These are phyloP conservation scores for Peromyscus leucopus DNA, from an alignment of 2,113 vertebrate genomes.

Conservation along the genomic window DNA sequence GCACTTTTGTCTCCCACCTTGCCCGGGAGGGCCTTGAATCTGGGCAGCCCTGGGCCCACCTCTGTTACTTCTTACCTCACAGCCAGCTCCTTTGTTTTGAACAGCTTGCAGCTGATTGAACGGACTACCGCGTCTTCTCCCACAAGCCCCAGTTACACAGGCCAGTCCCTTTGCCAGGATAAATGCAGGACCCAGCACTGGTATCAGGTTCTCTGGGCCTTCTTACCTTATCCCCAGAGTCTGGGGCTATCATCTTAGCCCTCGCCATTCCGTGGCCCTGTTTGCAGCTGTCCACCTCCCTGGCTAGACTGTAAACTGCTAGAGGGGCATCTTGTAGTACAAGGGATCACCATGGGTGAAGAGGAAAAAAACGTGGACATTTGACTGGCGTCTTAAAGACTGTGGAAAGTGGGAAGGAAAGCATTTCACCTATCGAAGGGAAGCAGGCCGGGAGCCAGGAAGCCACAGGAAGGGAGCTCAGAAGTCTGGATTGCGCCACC, in stretches of 20 bases:
- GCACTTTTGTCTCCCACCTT: rapidly evolving
- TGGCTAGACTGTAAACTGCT: neutral
- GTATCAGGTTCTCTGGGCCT: slow-evolving; percentile 14
- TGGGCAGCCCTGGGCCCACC: neutral
- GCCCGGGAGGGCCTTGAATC: neutral
- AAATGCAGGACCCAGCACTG: neutral
- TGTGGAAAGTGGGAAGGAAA: neutral
- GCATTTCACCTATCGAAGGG: neutral
- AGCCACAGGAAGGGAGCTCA: neutral
- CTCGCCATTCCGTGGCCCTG: neutral
- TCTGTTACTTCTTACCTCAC: neutral
- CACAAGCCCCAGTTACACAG: neutral
- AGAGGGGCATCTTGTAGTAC: neutral
- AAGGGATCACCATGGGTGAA: neutral
- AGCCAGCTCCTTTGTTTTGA: neutral
- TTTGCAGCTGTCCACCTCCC: neutral
- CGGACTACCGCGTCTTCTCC: neutral
- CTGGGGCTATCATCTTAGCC: neutral
- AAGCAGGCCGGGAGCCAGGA: neutral
- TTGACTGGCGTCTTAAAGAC: neutral
- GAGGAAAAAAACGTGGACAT: neutral
- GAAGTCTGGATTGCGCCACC: too few relatives aligned
- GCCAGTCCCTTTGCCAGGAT: neutral
- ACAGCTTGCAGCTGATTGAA: neutral
- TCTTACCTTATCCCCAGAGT: slow-evolving; percentile 30